phyloP scores from a whole-genome alignment of 1,140 invertebrate species.

The Drosophila neocordata region DNA sequence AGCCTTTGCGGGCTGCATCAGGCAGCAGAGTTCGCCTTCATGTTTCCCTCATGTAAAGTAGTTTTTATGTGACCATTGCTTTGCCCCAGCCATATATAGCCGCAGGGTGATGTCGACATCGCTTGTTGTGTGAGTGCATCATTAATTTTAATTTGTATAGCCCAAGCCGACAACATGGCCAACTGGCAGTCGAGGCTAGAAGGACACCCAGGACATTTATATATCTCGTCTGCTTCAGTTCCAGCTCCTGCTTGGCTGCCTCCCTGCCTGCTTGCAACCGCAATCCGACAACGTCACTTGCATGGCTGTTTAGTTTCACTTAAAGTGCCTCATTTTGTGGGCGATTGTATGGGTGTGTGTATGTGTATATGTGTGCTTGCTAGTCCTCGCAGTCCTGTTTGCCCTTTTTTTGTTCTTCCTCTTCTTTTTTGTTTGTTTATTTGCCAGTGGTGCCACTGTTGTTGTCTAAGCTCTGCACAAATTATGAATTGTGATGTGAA shows the following conservation, averaged over 20 bases:
- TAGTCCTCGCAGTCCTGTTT: conserved; percentile 26
- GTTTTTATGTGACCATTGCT: conserved; percentile 65
- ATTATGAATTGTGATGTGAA: conserved; percentile 61
- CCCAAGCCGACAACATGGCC: conserved; percentile 67
- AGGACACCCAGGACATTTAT: conserved; percentile 56
- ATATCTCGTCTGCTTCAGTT: conserved; percentile 36
- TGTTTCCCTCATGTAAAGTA: conserved; percentile 77
- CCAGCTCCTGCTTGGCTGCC: conserved; percentile 12
- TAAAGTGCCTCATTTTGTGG: conserved; percentile 70
- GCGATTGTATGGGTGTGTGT: conserved; percentile 6
- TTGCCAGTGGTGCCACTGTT: conserved; percentile 10
- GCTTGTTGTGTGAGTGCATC: conserved; percentile 69
- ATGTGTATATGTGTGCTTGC: conserved; percentile 28
- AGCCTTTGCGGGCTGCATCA: conserved; percentile 54
- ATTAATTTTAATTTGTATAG: conserved; percentile 80
- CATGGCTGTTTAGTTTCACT: conserved; percentile 79
- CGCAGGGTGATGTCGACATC: conserved; percentile 22
- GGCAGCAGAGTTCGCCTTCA: conserved; percentile 31
- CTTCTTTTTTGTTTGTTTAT: conserved; percentile 8
- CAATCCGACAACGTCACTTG: conserved; percentile 77
- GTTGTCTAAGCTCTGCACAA: conserved; percentile 31
- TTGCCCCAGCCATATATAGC: conserved; percentile 5
- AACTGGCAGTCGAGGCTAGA: conserved; percentile 52
- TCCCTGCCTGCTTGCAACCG: conserved; percentile 39
- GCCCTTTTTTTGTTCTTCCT: conserved; percentile 20